Conservation (phyloP, 2,113 vertebrate species). For the Uria lomvia region DNA sequence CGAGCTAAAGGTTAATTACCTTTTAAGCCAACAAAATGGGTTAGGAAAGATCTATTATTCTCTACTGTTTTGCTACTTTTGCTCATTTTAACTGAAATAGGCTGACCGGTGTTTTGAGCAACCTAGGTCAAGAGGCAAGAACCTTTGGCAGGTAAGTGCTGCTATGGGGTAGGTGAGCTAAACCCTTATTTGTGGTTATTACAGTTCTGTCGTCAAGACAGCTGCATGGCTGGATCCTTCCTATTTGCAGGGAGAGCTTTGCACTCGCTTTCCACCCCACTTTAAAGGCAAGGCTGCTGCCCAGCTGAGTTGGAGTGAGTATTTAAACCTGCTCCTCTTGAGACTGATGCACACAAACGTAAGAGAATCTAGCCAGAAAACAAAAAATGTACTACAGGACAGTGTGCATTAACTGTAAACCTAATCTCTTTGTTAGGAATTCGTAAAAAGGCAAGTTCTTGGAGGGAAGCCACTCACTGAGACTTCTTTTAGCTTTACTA, state of each 20-base stretch:
- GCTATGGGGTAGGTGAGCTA: background rate
- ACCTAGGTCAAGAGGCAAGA: background rate
- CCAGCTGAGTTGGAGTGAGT: background rate
- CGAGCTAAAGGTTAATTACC: constrained; percentile 18
- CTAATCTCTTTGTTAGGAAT: background rate
- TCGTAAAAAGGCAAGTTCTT: background rate
- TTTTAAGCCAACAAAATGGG: background rate
- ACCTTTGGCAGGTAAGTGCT: background rate
- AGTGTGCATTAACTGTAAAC: background rate
- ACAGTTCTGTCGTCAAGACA: background rate
- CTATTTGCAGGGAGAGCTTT: background rate
- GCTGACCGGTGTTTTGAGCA: background rate
- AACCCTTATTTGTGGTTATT: background rate
- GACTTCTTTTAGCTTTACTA: constrained; percentile 3
- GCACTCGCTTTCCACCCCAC: background rate
- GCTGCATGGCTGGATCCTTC: background rate
- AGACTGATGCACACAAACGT: rapidly evolving
- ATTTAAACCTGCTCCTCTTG: background rate
- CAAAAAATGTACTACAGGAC: background rate
- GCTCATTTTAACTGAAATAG: background rate
- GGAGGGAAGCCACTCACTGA: background rate
- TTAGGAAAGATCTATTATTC: constrained; percentile 7
- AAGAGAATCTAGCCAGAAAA: background rate
- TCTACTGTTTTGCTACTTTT: background rate
- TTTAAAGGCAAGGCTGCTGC: background rate